phyloP scores from a whole-genome alignment of 2,797 vertebrate genomes.

The Myioborus miniatus region DNA sequence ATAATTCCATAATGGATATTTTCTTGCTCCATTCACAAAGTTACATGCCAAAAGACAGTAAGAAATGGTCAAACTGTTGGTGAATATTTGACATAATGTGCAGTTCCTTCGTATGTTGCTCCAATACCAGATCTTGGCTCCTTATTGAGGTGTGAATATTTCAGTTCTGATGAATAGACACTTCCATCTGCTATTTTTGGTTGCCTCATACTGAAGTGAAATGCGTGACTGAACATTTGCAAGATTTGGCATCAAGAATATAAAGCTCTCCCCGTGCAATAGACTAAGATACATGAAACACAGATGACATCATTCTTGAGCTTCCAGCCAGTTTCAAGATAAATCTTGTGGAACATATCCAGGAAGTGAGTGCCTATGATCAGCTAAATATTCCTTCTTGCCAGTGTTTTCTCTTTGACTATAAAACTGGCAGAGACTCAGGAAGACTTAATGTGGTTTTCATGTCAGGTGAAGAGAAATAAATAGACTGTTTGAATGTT shows the following conservation, averaged over 20 bases:
- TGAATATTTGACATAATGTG: background rate
- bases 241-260: background rate
- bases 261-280: background rate
- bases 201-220: background rate
- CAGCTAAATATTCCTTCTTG: background rate
- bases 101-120: background rate
- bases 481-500: background rate
- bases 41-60: background rate
- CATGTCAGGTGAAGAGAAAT: background rate
- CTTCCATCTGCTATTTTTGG: background rate
- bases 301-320: background rate
- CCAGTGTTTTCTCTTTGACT: background rate
- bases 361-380: background rate
- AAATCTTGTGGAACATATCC: background rate
- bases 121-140: background rate
- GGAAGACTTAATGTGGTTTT: background rate
- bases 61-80: background rate
- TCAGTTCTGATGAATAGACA: background rate
- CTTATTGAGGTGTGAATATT: background rate
- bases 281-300: background rate
- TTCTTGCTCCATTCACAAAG: background rate
- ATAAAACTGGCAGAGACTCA: background rate
- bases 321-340: background rate
- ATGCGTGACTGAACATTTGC: background rate
- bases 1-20: background rate